These are phyloP conservation scores for Melierax canorus DNA, from an alignment of 2,113 vertebrate genomes.

Conservation along the genomic window DNA sequence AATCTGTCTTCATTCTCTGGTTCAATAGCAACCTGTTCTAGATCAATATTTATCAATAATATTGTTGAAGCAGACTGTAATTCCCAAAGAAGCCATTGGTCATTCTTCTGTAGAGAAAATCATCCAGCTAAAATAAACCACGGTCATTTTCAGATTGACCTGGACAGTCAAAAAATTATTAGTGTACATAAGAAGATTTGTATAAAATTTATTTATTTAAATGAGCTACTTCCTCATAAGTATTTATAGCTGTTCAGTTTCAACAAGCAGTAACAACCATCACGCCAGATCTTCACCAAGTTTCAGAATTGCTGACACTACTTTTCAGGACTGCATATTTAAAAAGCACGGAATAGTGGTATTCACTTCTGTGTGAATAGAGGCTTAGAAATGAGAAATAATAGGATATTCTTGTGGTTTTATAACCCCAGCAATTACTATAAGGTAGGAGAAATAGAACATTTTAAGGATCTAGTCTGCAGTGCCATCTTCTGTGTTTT, in stretches of 20 bases:
- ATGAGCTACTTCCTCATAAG: neutral
- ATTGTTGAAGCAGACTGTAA: neutral
- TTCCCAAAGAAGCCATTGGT: neutral
- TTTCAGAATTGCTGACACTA: neutral
- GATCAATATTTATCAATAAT: neutral
- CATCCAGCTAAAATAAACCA: neutral
- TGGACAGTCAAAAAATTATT: neutral
- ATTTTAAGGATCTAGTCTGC: constrained; percentile 29
- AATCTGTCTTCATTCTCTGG: neutral
- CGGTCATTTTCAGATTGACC: neutral
- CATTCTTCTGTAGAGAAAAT: neutral
- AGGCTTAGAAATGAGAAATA: constrained; percentile 15
- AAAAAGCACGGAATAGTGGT: neutral
- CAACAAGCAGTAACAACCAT: neutral
- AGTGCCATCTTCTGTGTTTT: constrained; percentile 66
- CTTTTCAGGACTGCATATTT: neutral
- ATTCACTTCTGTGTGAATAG: neutral
- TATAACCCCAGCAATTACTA: neutral
- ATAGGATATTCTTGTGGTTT: neutral
- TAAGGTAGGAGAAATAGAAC: neutral
- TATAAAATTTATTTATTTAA: neutral
- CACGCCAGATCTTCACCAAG: neutral
- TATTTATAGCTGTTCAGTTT: neutral
- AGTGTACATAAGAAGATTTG: neutral
- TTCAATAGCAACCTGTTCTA: neutral